Conservation (phyloP, 1,140 invertebrate species). For the Spodoptera frugiperda region DNA sequence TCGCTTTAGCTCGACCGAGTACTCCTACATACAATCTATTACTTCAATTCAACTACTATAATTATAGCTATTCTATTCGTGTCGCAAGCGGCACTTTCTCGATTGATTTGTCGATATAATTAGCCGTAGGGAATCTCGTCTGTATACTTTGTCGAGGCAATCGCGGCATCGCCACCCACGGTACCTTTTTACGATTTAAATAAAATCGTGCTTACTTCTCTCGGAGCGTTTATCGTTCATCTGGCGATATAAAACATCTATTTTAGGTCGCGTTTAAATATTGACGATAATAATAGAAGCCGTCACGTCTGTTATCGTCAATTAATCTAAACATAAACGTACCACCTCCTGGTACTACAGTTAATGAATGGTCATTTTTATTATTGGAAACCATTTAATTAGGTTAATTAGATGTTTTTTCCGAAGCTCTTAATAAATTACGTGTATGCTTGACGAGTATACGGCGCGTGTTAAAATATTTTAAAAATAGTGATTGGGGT, state of each 20-base stretch:
- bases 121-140: constrained; percentile 60
- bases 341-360: neutral
- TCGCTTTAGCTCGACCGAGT: neutral
- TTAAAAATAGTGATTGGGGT: constrained; percentile 43
- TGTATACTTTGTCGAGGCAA: constrained; percentile 40
- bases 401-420: constrained; percentile 17
- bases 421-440: neutral
- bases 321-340: constrained; percentile 30
- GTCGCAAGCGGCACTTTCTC: constrained; percentile 63
- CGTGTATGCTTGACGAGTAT: neutral
- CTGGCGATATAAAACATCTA: constrained; percentile 48
- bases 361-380: constrained; percentile 20
- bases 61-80: constrained; percentile 61
- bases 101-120: constrained; percentile 72
- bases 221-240: constrained; percentile 41
- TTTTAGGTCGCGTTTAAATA: constrained; percentile 45
- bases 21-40: constrained; percentile 56
- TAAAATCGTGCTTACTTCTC: constrained; percentile 29
- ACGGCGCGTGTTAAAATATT: constrained; percentile 31
- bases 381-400: constrained; percentile 25
- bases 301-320: constrained; percentile 37
- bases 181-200: constrained; percentile 46
- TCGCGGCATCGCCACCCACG: constrained; percentile 40
- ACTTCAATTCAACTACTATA: constrained; percentile 56
- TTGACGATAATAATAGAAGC: constrained; percentile 31